Evolutionary conservation across 2,888 invertebrate genomes (phyloP).

Genomic region (Anagyrus pseudococci): DNA sequence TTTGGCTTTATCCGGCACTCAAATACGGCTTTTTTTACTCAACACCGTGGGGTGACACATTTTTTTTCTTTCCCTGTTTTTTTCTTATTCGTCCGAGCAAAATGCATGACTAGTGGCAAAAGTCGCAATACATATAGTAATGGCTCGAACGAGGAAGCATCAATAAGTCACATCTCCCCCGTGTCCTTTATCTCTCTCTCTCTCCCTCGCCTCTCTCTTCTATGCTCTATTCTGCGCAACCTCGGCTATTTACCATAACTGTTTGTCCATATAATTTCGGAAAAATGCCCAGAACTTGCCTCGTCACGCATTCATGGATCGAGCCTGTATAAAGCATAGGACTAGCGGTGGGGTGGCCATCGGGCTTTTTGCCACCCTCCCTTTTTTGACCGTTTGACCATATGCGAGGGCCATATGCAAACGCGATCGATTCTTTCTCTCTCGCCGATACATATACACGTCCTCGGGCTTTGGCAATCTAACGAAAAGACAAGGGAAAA

Average conservation of each 20-base stretch:
- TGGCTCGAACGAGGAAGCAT: slow-evolving; percentile 3
- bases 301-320: neutral
- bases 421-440: slow-evolving; percentile 48
- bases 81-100: slow-evolving; percentile 5
- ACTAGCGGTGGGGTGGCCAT: too few species aligned
- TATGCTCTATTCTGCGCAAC: neutral
- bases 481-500: slow-evolving; percentile 41
- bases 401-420: slow-evolving; percentile 57
- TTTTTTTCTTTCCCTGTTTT: slow-evolving; percentile 1
- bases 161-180: slow-evolving; percentile 34
- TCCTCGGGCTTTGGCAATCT: slow-evolving; percentile 34
- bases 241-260: slow-evolving; percentile 22
- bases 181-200: slow-evolving; percentile 6
- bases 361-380: slow-evolving; percentile 46
- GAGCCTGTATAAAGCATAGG: too few species aligned
- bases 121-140: slow-evolving; percentile 7
- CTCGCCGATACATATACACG: too few species aligned
- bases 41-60: too few species aligned
- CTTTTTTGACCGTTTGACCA: slow-evolving; percentile 60
- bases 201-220: slow-evolving; percentile 5
- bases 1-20: slow-evolving; percentile 32
- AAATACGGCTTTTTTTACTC: slow-evolving; percentile 29
- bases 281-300: slow-evolving; percentile 9
- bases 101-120: slow-evolving; percentile 11
- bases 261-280: slow-evolving; percentile 25